A percentile compares a stretch with the other conserved stretches of the same genome.
These are phyloP conservation scores for Oryzias curvinotus DNA, from an alignment of 2,113 vertebrate species.

Conservation along the genomic window DNA sequence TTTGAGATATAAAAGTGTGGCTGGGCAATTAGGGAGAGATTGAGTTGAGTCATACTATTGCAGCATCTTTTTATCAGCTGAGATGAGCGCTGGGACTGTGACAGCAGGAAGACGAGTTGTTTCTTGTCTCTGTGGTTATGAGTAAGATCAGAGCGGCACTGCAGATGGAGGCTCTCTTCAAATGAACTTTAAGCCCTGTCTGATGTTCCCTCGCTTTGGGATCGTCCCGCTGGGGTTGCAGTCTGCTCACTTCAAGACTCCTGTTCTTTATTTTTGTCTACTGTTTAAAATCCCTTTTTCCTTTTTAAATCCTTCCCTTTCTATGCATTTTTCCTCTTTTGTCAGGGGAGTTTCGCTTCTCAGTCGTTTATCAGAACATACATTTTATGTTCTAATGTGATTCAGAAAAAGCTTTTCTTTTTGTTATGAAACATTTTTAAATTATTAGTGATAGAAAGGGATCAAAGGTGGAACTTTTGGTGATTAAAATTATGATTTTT, in stretches of 20 bases:
- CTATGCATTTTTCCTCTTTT: too few relatives aligned
- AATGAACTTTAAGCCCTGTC: constrained; percentile 43
- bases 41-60: background rate
- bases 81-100: constrained; percentile 14
- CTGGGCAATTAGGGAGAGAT: too few relatives aligned
- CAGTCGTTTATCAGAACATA: too few relatives aligned
- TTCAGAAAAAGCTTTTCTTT: too few relatives aligned
- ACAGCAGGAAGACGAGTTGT: constrained; percentile 8
- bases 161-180: constrained; percentile 24
- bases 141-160: constrained; percentile 22
- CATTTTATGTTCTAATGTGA: too few relatives aligned
- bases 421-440: too few relatives aligned
- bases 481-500: too few relatives aligned
- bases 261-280: background rate
- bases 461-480: too few relatives aligned
- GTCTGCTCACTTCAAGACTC: constrained; percentile 11
- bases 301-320: too few relatives aligned
- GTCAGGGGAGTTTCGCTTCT: too few relatives aligned
- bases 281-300: background rate
- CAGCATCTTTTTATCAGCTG: constrained; percentile 10
- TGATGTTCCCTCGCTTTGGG: constrained; percentile 37
- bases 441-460: too few relatives aligned
- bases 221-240: constrained; percentile 31
- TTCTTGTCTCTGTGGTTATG: constrained; percentile 31
- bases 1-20: too few relatives aligned